Conservation (phyloP, 30 jellyfish, hydroid and myxozoan species). For the Pelagia noctiluca region DNA sequence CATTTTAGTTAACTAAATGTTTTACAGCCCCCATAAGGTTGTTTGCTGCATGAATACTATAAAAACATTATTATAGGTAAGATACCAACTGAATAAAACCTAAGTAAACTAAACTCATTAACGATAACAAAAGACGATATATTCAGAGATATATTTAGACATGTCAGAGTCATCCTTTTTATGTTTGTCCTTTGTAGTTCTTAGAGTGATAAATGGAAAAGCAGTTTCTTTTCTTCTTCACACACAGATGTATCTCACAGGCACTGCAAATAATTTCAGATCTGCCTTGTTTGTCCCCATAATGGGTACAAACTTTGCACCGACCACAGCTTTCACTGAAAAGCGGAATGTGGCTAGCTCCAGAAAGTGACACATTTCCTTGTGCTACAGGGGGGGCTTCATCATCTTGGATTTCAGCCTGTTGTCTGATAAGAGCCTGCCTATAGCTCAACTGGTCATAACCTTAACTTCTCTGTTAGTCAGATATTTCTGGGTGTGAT, state of each 20-base stretch:
- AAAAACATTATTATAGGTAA: too few species aligned
- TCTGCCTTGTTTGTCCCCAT: too few species aligned
- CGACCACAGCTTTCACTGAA: constrained; percentile 27
- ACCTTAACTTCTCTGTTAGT: constrained; percentile 17
- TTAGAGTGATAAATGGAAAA: constrained; percentile 31
- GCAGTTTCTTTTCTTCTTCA: constrained; percentile 32
- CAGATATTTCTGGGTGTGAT: constrained; percentile 14
- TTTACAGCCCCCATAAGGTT: too few species aligned
- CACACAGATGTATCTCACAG: constrained; percentile 22
- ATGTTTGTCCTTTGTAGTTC: constrained; percentile 33
- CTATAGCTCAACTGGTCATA: constrained; percentile 27
- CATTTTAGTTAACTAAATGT: too few species aligned
- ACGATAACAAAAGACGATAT: too few species aligned
- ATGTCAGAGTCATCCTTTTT: too few species aligned
- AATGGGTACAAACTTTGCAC: too few species aligned
- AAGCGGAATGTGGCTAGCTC: constrained; percentile 7
- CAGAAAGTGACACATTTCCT: constrained; percentile 5
- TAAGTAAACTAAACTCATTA: too few species aligned
- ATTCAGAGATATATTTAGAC: too few species aligned
- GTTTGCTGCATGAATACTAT: too few species aligned
- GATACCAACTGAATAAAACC: too few species aligned
- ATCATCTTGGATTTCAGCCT: constrained; percentile 26
- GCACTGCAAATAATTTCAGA: too few species aligned
- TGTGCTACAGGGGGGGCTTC: constrained; percentile 26
- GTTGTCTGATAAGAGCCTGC: constrained; percentile 20